These are phyloP conservation scores for Chionomys nivalis DNA, from an alignment of 2,113 vertebrate species.

Conservation along the genomic window DNA sequence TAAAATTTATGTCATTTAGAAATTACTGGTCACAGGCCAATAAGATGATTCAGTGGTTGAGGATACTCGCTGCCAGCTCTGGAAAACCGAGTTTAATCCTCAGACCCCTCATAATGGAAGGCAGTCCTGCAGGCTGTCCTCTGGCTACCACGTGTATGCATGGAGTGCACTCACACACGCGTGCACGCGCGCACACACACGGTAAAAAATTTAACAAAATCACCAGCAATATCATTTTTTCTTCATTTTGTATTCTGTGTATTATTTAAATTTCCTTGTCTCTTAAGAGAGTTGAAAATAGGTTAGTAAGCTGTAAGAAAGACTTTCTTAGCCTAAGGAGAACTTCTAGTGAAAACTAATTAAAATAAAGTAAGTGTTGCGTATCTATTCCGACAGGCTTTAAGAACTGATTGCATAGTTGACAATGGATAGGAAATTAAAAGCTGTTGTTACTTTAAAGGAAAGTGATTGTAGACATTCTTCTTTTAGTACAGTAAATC, in stretches of 20 bases:
- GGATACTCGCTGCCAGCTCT: not conserved
- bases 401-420: not conserved
- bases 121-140: not conserved
- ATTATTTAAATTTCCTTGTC: not conserved
- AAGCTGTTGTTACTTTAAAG: not conserved
- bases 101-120: not conserved
- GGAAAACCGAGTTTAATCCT: not conserved
- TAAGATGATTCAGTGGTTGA: not conserved
- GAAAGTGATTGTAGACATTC: constrained; percentile 21
- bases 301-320: not conserved
- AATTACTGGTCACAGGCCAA: not conserved
- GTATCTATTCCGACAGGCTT: not conserved
- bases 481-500: not conserved
- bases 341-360: not conserved
- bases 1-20: constrained; percentile 27
- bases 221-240: not conserved
- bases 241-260: not conserved
- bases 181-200: too few relatives aligned
- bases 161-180: accelerated
- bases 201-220: not conserved
- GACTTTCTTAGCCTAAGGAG: not conserved
- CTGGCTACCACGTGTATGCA: not conserved
- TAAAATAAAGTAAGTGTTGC: constrained; percentile 16
- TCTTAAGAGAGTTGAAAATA: not conserved
- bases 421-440: not conserved